Evolutionary conservation across 1,140 invertebrate genomes (phyloP).

Genomic region (Melanaphis sacchari): DNA sequence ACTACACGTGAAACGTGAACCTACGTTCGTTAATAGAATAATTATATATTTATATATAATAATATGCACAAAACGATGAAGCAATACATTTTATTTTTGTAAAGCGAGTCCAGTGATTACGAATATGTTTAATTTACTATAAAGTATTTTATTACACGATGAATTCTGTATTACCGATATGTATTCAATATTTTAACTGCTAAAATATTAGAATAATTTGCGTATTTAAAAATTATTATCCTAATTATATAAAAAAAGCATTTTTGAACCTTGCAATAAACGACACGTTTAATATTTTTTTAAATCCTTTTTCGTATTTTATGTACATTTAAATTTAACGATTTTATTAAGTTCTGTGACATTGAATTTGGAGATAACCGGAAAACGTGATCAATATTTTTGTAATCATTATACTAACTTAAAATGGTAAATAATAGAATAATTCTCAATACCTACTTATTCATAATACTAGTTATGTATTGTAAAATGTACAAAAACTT

Average conservation of each 20-base stretch:
- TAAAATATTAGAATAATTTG: neutral
- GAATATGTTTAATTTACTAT: neutral
- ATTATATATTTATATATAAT: neutral
- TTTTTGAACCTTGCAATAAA: neutral
- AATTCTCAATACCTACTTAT: neutral
- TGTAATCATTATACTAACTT: neutral
- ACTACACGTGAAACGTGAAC: neutral
- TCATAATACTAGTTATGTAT: neutral
- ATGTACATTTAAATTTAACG: neutral
- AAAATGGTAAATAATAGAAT: neutral
- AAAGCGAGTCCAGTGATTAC: neutral
- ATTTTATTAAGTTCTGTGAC: neutral
- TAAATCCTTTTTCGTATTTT: neutral
- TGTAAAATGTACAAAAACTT: neutral
- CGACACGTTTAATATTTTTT: neutral
- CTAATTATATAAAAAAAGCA: neutral
- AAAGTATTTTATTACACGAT: neutral
- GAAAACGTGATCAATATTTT: neutral
- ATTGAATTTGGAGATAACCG: neutral
- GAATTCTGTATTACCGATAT: neutral
- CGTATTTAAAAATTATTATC: neutral
- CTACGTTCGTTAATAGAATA: conserved; percentile 8
- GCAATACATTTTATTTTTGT: neutral
- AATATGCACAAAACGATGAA: neutral
- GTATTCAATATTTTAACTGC: neutral